These are phyloP conservation scores for Acomys russatus DNA, from an alignment of 2,797 vertebrate species.

Conservation along the genomic window DNA sequence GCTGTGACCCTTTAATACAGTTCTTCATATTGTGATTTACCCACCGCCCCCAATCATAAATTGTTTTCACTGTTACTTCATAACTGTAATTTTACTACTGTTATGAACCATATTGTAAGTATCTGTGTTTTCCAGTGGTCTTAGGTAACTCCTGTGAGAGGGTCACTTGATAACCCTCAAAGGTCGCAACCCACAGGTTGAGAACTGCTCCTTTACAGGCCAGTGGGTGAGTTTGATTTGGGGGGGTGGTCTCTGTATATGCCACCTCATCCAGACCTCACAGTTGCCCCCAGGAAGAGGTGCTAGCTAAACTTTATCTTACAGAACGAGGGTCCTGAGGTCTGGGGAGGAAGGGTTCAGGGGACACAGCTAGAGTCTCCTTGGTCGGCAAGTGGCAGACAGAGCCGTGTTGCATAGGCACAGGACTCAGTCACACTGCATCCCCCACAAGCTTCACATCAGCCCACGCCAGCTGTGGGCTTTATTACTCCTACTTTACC, in stretches of 20 bases:
- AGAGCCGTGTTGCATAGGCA: background rate
- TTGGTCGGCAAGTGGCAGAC: background rate
- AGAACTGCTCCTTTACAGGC: background rate
- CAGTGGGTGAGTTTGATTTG: background rate
- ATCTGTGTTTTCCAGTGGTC: background rate
- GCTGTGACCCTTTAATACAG: background rate
- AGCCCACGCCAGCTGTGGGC: background rate
- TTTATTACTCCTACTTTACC: background rate
- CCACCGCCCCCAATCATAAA: background rate
- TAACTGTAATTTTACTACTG: background rate
- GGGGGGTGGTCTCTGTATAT: background rate
- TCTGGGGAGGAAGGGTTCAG: no score
- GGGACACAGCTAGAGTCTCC: background rate
- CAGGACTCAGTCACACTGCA: fast-evolving
- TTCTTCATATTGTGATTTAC: background rate
- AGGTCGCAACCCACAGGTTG: background rate
- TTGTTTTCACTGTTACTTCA: background rate
- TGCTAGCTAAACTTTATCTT: background rate
- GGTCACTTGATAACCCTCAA: background rate
- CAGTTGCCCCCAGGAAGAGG: background rate
- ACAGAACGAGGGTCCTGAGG: background rate
- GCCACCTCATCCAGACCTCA: background rate
- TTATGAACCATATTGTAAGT: background rate
- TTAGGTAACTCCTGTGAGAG: background rate
- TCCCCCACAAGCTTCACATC: background rate